Evolutionary conservation across 2,888 invertebrate genomes (phyloP), one percentile per base, ranked within the genome.

Genomic region (Diabrotica balteata): DNA sequence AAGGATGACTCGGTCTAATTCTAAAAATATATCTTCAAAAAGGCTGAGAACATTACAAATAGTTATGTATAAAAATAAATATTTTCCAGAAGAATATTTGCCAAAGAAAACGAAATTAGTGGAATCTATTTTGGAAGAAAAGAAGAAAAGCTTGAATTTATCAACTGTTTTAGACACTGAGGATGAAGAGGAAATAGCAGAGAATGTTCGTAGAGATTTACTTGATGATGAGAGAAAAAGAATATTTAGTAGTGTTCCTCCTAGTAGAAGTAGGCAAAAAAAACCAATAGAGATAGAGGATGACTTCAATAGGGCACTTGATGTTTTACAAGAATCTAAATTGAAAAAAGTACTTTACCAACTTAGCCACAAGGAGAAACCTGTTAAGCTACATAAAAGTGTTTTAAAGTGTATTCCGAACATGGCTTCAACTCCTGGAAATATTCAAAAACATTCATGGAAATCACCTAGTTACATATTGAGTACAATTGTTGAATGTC

Each of bases 401-500:
- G 17, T 17, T 17, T 57, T 66, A 44, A 22, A 43, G 10, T 73
- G 73, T 58, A 7, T 66, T 1, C 50, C 59, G 22, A 64, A 57
- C 8, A 57, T 70, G 50, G 63, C 70, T 43, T 11, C 59, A 50
- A 10, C 53, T 11, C 32, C 45, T 2, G 17, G 17, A 17, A 17
- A 17, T 17, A 17, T 17, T 17, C 17, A 17, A 50, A 60, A 51
- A 46, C 51, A 62, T 8, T 8, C 45, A 22, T 72, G 72, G 73
- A 71, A 52, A 10, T 70, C 72, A 9, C 75, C 74, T 8, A 69
- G 63, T 17, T 59, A 53, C 44, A 61, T 76, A 49, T 62, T 75
- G 59, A 73, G 70, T 50, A 72, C 74, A 17, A 62, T 76, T 4
- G 72, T 70, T 57, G 65, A 75, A 59, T 65, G 70, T 61, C 62